Evolutionary conservation across 30 jellyfish, hydroid and myxozoan genomes (phyloP).

Genomic region (Hydra vulgaris): DNA sequence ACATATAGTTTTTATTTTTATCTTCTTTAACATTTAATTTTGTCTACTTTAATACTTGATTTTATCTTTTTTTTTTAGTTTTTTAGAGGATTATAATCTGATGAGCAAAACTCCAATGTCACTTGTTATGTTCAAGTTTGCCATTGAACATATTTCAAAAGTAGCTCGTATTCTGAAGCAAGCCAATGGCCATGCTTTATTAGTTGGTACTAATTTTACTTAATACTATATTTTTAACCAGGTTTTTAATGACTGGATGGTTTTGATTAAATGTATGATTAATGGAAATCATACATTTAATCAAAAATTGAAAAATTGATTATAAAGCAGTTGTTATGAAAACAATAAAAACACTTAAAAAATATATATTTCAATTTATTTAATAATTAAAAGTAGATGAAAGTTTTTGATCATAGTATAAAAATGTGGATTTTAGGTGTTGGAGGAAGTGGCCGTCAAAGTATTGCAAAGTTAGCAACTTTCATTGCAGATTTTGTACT

Average conservation of each 20-base stretch:
- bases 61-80: slow-evolving; percentile 23
- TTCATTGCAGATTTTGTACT: slow-evolving; percentile 87
- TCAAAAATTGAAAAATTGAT: no score
- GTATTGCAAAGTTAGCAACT: slow-evolving; percentile 93
- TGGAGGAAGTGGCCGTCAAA: slow-evolving; percentile 99
- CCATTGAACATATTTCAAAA: slow-evolving; percentile 93
- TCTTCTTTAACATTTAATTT: no score
- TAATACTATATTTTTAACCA: no score
- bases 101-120: slow-evolving; percentile 98
- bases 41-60: no score
- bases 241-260: no score
- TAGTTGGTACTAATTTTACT: slow-evolving; percentile 59
- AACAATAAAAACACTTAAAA: no score
- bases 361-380: no score
- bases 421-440: slow-evolving; percentile 42
- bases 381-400: background rate
- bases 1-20: no score
- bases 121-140: slow-evolving; percentile 89
- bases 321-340: no score
- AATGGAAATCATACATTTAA: no score
- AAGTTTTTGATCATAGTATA: no score
- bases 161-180: slow-evolving; percentile 84
- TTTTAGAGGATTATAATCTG: slow-evolving; percentile 84
- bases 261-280: no score
- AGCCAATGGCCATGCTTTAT: slow-evolving; percentile 94